Conservation (phyloP, 2,888 invertebrate species). For the Apoda limacodes region DNA sequence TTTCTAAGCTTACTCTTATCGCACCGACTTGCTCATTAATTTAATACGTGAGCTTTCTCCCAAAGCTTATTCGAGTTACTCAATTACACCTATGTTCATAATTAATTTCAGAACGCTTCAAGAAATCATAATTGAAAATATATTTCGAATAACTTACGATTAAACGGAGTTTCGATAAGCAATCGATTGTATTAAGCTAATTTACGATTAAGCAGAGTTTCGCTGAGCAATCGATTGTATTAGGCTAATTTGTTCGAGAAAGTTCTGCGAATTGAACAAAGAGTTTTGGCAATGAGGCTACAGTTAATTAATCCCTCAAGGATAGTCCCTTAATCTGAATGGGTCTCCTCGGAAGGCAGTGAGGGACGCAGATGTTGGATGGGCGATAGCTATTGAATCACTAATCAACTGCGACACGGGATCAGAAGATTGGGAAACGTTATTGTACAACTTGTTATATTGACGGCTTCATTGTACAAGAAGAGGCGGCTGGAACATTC, state of each 20-base stretch:
- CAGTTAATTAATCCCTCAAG: constrained; percentile 44
- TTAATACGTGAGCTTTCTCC: constrained; percentile 35
- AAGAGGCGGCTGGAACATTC: constrained; percentile 22
- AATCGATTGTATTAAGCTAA: no score
- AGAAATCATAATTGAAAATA: no score
- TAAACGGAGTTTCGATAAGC: no score
- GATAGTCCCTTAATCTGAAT: constrained; percentile 36
- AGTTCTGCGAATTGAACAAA: constrained; percentile 27
- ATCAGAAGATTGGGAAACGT: constrained; percentile 15
- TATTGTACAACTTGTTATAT: constrained; percentile 1
- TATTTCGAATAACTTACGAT: no score
- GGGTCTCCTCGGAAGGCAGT: constrained; percentile 21
- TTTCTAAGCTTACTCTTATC: constrained; percentile 37
- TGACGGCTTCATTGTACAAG: not conserved
- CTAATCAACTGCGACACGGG: constrained; percentile 22
- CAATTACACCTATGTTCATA: no score
- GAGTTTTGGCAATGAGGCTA: constrained; percentile 35
- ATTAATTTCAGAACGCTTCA: no score
- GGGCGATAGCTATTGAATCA: constrained; percentile 23
- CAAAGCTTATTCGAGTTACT: no score
- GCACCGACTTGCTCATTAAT: constrained; percentile 39
- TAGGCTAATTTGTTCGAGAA: no score
- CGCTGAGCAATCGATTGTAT: no score
- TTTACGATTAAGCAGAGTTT: no score
- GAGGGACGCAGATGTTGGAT: constrained; percentile 16